Conservation (phyloP, 2,888 invertebrate species). For the Andrena minutula region DNA sequence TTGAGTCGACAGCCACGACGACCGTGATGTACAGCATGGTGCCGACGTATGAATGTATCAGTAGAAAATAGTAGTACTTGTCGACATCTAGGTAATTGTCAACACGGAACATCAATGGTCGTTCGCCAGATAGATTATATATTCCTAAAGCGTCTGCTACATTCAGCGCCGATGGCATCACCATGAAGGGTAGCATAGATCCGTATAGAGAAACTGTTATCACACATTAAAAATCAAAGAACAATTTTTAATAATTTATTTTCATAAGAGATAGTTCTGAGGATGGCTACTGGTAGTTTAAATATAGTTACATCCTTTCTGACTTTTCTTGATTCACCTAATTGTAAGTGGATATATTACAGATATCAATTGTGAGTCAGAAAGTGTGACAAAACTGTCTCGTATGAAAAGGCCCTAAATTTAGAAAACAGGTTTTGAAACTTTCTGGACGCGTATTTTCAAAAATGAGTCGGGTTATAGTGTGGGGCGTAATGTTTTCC, state of each 20-base stretch:
- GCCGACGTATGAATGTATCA: conserved; percentile 61
- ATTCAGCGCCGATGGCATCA: conserved; percentile 50
- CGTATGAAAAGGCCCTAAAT: too few relatives aligned
- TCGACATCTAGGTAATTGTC: conserved; percentile 61
- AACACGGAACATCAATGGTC: conserved; percentile 48
- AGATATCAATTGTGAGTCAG: too few relatives aligned
- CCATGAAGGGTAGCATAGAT: conserved; percentile 58
- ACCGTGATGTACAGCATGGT: conserved; percentile 51
- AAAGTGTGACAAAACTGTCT: too few relatives aligned
- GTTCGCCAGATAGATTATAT: conserved; percentile 44
- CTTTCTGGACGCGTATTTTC: too few relatives aligned
- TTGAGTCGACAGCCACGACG: conserved; percentile 56
- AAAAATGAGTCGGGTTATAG: too few relatives aligned
- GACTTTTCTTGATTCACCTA: too few relatives aligned
- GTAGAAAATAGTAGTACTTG: conserved; percentile 55
- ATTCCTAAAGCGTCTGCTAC: conserved; percentile 39
- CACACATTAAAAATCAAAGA: background rate
- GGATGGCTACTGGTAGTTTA: too few relatives aligned
- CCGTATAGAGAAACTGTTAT: conserved; percentile 53
- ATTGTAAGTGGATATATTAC: too few relatives aligned
- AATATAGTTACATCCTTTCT: too few relatives aligned
- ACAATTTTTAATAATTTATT: background rate
- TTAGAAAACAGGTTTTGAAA: too few relatives aligned
- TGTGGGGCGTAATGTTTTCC: too few relatives aligned
- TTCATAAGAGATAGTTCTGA: too few relatives aligned